Evolutionary conservation across 2,888 invertebrate species (phyloP), one percentile per base, ranked within the genome.

Genomic region (Hypolimnas misippus): DNA sequence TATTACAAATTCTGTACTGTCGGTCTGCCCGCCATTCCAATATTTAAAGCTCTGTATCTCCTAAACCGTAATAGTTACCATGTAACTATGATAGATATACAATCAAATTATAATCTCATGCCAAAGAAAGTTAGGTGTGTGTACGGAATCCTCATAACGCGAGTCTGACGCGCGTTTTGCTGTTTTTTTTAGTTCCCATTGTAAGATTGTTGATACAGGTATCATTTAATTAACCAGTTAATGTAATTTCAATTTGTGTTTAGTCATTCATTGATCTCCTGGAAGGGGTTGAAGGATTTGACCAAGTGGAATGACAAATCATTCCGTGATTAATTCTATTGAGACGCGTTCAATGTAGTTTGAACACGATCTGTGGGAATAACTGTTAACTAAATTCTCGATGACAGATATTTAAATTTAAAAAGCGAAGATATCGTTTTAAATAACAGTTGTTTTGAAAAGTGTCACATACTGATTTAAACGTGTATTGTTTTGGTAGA

Each of bases 321-420:
- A 71, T 70, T 66, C 65, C 21, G 57, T 70, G 73, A 73, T 73
- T 73, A 75, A 74, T 72, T 71, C 70, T 65, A 69, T 72, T 68
- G 68, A 73, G 63, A 71, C 67, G 65, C 76, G 78, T 70, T 70
- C 79, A 79, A 59, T 74, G 73, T 65, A 72, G 75, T 72, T 72
- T 67, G 71, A 76, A 76, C 77, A 70, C 51, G 74, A 72, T 70
- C 76, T 79, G 76, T 83, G 85, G 78, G 84, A 85, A 84, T 75
- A 71, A 73, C 49, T 38, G 55, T 19, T 52, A 35, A 55, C 57
- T 58, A 31, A 52, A 25, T 59, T n/a, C 46, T 25, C 3, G 35
- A 35, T 12, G 14, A 33, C 3, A 21, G 14, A 10, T 19, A 56
- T 33, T 31, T 31, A 31, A 19, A 31, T 12, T 8, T 16, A 4